Evolutionary conservation across 2,113 vertebrate genomes (phyloP).

Genomic region (Chloropsis cyanopogon): DNA sequence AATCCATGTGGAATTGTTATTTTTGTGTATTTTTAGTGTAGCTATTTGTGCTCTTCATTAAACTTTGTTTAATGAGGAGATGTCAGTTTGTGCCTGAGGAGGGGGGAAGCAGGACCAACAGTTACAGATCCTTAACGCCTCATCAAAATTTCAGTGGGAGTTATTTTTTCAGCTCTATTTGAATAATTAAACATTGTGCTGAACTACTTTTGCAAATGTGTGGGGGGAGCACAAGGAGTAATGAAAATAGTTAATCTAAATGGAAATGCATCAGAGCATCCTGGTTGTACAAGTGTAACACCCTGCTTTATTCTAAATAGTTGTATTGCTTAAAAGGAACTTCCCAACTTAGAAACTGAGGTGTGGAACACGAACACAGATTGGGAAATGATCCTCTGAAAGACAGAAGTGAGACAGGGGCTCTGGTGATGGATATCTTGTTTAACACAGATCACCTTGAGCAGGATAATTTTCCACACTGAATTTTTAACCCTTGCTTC

Average conservation of each 20-base stretch:
- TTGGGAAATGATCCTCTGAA: neutral
- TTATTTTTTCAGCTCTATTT: neutral
- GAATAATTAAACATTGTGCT: neutral
- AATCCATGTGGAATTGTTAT: neutral
- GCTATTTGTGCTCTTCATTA: neutral
- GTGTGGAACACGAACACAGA: neutral
- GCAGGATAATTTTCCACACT: fast-evolving
- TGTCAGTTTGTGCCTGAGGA: neutral
- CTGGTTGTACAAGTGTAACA: neutral
- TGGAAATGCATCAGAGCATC: neutral
- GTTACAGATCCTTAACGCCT: neutral
- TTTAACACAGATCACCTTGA: neutral
- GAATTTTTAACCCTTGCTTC: neutral
- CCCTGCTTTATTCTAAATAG: neutral
- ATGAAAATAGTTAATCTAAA: neutral
- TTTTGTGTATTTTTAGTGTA: neutral
- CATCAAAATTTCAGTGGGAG: neutral
- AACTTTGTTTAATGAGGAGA: neutral
- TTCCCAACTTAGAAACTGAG: neutral
- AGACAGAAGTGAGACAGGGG: no score
- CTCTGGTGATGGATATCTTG: neutral
- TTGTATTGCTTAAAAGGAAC: neutral
- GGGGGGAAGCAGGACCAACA: fast-evolving
- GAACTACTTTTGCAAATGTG: neutral
- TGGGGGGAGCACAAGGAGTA: neutral